A percentile compares a stretch with the other conserved stretches of the same genome.
Conservation (phyloP, 2,888 invertebrate species). For the Mylabris sibirica region DNA sequence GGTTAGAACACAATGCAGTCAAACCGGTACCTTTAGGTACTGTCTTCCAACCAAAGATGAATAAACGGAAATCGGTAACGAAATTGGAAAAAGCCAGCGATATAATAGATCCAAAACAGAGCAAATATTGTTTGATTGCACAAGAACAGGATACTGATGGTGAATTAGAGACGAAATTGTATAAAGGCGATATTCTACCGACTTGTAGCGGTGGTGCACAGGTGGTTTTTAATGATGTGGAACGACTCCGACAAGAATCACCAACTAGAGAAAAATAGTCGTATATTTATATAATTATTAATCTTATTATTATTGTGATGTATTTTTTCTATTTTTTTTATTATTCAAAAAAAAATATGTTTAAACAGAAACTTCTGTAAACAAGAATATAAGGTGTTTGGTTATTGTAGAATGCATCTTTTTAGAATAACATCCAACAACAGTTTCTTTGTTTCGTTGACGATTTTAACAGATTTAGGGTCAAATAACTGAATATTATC, state of each 20-base stretch:
- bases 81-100: conserved; percentile 82
- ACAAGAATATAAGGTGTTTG: background rate
- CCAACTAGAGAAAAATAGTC: conserved; percentile 62
- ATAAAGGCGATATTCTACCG: conserved; percentile 92
- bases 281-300: background rate
- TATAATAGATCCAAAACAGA: conserved; percentile 71
- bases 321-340: background rate
- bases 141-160: conserved; percentile 93
- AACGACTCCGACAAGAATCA: conserved; percentile 83
- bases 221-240: conserved; percentile 94
- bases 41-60: conserved; percentile 85
- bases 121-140: conserved; percentile 90
- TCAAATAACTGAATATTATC: conserved; percentile 5
- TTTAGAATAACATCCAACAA: background rate
- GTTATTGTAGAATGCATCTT: background rate
- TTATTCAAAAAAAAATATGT: background rate
- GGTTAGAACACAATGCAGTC: conserved; percentile 90
- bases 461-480: background rate
- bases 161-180: conserved; percentile 90
- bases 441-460: conserved; percentile 2
- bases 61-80: conserved; percentile 82
- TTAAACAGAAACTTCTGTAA: background rate
- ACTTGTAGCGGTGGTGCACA: conserved; percentile 96
- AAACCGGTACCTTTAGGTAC: conserved; percentile 84
- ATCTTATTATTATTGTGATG: background rate